Conservation (phyloP, 2,888 invertebrate species). For the Sympetrum striolatum region DNA sequence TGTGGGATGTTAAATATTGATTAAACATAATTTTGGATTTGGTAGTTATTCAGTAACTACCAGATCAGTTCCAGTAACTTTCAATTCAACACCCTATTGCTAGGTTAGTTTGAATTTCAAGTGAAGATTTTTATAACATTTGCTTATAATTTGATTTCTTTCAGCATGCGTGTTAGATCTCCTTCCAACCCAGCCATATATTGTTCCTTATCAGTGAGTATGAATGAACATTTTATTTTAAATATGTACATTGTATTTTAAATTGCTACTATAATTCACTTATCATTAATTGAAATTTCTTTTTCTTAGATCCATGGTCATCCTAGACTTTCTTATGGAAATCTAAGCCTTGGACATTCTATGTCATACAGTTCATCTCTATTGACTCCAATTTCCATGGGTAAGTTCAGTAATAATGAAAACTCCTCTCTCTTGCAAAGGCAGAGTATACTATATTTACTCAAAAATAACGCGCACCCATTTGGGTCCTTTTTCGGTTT, state of each 20-base stretch:
- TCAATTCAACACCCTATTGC: background rate
- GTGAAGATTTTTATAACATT: background rate
- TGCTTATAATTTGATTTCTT: background rate
- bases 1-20: too few relatives aligned
- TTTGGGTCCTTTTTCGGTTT: too few relatives aligned
- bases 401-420: background rate
- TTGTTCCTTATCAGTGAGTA: slow-evolving; percentile 5
- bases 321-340: slow-evolving; percentile 3
- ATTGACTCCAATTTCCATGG: slow-evolving; percentile 37
- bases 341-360: slow-evolving; percentile 32
- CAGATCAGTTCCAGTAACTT: background rate
- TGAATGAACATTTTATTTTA: background rate
- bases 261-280: background rate
- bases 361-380: slow-evolving; percentile 43
- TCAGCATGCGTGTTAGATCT: slow-evolving; percentile 3
- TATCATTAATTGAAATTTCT: background rate
- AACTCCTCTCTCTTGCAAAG: too few relatives aligned
- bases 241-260: too few relatives aligned
- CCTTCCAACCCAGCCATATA: slow-evolving; percentile 1
- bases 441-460: too few relatives aligned
- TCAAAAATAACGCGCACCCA: too few relatives aligned
- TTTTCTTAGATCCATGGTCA: slow-evolving; percentile 14
- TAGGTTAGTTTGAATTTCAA: background rate
- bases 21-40: background rate
- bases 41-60: background rate